phyloP scores from a whole-genome alignment of 2,797 vertebrate species.

The Lepus townsendii region DNA sequence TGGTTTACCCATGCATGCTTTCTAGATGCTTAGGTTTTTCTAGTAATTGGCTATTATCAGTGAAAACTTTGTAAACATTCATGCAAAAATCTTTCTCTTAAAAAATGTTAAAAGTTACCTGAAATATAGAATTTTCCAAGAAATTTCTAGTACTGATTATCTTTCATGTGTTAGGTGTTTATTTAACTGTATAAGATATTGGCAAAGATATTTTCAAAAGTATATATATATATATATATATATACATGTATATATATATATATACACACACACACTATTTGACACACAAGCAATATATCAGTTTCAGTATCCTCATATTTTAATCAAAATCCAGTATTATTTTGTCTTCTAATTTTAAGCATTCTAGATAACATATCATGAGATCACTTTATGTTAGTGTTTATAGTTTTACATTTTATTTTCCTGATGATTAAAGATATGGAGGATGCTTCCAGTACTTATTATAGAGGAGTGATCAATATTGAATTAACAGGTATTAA shows the following conservation, averaged over 20 bases:
- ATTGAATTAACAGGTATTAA: too few relatives aligned
- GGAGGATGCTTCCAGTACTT: background rate
- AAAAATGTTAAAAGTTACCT: background rate
- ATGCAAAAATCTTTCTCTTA: background rate
- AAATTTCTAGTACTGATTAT: background rate
- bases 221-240: too few relatives aligned
- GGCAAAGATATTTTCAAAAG: background rate
- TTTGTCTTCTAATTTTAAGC: background rate
- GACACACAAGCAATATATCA: background rate
- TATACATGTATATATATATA: too few relatives aligned
- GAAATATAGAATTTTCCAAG: background rate
- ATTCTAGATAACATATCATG: background rate
- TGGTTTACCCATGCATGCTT: background rate
- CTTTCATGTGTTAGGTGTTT: too few relatives aligned
- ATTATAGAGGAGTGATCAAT: too few relatives aligned
- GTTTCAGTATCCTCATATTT: background rate
- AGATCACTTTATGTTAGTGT: background rate
- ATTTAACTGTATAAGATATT: background rate
- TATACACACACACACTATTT: background rate
- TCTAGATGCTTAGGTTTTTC: background rate
- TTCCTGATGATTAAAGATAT: background rate
- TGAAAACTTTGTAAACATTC: background rate
- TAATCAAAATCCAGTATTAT: background rate
- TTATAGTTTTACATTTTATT: background rate
- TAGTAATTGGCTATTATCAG: background rate